These are phyloP conservation scores for Turdus rufiventris DNA, from an alignment of 2,113 vertebrate species.

Conservation along the genomic window DNA sequence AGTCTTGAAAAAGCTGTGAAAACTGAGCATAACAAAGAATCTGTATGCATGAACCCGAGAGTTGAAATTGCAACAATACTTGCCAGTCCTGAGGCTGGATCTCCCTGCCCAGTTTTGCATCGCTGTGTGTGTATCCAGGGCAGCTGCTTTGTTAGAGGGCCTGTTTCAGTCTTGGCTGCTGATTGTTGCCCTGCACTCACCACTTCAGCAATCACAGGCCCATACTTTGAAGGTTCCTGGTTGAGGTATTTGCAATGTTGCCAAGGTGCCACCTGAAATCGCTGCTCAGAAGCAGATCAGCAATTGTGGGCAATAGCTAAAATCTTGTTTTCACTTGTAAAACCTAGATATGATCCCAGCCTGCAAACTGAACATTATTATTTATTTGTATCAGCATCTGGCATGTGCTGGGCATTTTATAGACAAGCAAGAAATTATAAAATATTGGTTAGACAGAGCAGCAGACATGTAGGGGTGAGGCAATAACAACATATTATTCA, in stretches of 20 bases:
- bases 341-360: background rate
- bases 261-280: background rate
- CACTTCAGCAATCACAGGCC: background rate
- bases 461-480: background rate
- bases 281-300: background rate
- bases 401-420: background rate
- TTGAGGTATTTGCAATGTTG: background rate
- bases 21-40: background rate
- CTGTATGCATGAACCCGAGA: background rate
- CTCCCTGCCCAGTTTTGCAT: background rate
- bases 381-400: background rate
- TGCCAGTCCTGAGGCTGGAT: background rate
- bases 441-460: background rate
- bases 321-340: background rate
- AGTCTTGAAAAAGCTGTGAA: background rate
- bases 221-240: background rate
- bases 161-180: background rate
- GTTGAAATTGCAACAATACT: background rate
- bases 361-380: background rate
- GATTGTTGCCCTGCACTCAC: background rate
- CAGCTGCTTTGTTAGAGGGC: background rate
- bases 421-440: background rate
- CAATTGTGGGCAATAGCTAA: background rate
- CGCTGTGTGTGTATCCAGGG: background rate
- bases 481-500: background rate